phyloP scores from a whole-genome alignment of 2,888 invertebrate genomes.

The Apantesis nais region DNA sequence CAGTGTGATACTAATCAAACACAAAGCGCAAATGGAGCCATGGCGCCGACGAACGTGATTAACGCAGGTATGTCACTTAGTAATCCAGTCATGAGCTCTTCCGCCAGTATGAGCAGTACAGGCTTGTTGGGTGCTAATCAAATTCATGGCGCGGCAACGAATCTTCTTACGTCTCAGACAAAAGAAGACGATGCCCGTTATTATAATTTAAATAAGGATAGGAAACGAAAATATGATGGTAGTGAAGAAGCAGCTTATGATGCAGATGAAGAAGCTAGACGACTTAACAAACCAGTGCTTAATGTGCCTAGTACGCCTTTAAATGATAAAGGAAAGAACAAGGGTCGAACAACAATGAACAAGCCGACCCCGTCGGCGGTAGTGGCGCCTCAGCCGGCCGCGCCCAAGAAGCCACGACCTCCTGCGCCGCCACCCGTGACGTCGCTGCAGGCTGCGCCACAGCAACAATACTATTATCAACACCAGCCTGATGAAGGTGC shows the following conservation, averaged over 20 bases:
- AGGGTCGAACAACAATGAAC: conserved; percentile 67
- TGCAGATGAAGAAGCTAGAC: conserved; percentile 82
- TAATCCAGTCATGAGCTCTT: conserved; percentile 71
- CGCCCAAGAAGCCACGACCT: conserved; percentile 79
- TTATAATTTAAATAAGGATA: conserved; percentile 90
- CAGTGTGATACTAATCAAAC: conserved; percentile 70
- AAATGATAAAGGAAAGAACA: conserved; percentile 77
- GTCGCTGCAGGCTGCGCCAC: conserved; percentile 76
- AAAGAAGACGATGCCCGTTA: conserved; percentile 90
- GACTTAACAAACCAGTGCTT: conserved; percentile 81
- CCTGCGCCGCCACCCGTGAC: conserved; percentile 78
- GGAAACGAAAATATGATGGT: conserved; percentile 89
- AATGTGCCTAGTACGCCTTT: conserved; percentile 82
- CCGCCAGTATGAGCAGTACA: conserved; percentile 69
- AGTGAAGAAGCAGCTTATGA: conserved; percentile 88
- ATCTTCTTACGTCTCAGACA: conserved; percentile 67
- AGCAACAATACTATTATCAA: conserved; percentile 85
- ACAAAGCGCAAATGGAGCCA: conserved; percentile 78
- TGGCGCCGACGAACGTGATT: conserved; percentile 68
- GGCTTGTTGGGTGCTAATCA: conserved; percentile 80
- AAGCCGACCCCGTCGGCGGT: conserved; percentile 75
- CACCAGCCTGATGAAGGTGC: conserved; percentile 86
- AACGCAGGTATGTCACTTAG: conserved; percentile 73
- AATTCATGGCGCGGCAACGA: conserved; percentile 71
- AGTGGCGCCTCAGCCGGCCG: conserved; percentile 78